Base-by-base conservation (phyloP, 92 coral and sea anemone species). In the Phenganax marumi region DNA sequence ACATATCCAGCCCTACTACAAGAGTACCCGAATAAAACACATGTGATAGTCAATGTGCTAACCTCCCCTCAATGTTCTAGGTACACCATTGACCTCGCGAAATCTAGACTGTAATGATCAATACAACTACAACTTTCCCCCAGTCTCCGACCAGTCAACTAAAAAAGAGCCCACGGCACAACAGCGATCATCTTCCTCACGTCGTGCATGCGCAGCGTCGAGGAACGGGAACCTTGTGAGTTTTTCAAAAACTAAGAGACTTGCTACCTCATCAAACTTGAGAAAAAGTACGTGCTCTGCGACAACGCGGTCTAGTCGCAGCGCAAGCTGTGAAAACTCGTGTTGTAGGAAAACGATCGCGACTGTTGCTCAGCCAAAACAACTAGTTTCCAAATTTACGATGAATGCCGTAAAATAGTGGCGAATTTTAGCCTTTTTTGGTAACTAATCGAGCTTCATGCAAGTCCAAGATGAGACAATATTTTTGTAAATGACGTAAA, bases 321-420 rank as follows among this genome's bases (percentile, higher is more conserved):
- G 83, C 39, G 18, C 48, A 5, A 12, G 68, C 22, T 39, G 46
- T 57, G 83, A 62, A 9, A 66, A 19, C 17, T 58, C 83, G 4
- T 72, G 58, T 24, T 63, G 55, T 43, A 57, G 70, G 50, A 78
- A 62, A 50, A 61, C 83, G n/a, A 33, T 46, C 22, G 83, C 65
- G 18, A 50, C 52, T 22, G 68, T 54, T 52, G 23, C 81, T 50
- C 71, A 43, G 50, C 46, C 83, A 33, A 78, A 78, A 58, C 83
- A 78, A 62, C 17, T 78, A 61, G 83, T 78, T 63, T 78, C 83
- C 8, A 78, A 78, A 50, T 78, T 78, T 23, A 61, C 83, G 8
- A 72, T 78, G 6, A 71, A 78, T 50, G 73, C 63, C n/a, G 73
- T 78, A 3, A 78, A 78, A 46, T 60, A 50, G 53, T 24, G 6